Conservation (phyloP, 2,113 vertebrate genomes). For the Cyanocitta stelleri region DNA sequence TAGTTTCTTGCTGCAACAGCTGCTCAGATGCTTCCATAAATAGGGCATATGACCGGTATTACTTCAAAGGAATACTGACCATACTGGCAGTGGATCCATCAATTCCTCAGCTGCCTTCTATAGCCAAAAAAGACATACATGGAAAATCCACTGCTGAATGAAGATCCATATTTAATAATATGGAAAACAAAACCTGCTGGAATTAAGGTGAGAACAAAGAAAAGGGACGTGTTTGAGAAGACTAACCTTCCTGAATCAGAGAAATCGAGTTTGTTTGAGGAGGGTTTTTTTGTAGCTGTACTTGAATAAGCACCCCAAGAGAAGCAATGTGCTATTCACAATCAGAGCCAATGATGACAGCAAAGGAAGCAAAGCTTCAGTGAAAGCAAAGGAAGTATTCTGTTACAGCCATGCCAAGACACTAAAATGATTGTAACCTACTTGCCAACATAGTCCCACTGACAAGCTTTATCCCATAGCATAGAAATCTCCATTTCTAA, state of each 20-base stretch:
- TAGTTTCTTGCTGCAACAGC: not conserved
- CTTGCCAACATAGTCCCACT: not conserved
- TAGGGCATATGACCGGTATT: not conserved
- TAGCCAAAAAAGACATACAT: not conserved
- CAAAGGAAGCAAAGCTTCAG: not conserved
- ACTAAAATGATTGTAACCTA: not conserved
- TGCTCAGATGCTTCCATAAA: not conserved
- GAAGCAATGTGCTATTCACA: not conserved
- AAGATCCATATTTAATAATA: not conserved
- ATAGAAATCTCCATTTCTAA: not conserved
- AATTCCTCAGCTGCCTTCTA: not conserved
- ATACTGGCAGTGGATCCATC: not conserved
- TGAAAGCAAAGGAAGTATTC: not conserved
- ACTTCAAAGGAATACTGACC: not conserved
- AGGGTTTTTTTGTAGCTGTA: not conserved
- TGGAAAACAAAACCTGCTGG: not conserved
- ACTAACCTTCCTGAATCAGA: not conserved
- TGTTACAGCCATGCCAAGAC: not conserved
- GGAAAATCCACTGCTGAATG: not conserved
- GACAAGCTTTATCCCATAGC: not conserved
- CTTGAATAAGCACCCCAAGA: not conserved
- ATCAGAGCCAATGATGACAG: not conserved
- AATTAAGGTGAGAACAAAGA: not conserved
- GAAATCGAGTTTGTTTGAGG: not conserved
- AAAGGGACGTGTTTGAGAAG: not conserved